Base-by-base conservation (phyloP, 2,888 invertebrate species). In the Netelia inedita region DNA sequence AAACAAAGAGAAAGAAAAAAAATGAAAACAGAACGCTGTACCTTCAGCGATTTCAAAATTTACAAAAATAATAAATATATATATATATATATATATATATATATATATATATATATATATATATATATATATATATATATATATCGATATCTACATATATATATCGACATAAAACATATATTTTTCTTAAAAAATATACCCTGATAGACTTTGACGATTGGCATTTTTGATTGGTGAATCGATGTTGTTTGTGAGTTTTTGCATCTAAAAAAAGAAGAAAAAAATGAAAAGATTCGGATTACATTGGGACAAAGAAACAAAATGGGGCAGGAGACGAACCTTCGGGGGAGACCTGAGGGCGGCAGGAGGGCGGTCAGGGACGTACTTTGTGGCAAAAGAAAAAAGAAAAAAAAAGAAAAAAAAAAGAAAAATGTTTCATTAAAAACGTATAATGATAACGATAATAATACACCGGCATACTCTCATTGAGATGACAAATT, bases 331-430 rank as follows among this genome's bases (percentile, higher is more conserved):
- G 92, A 92, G 91, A 86, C 88, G 92, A 90, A 89, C 86, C 87
- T 85, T 89, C 83, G 89, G 89, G 87, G 91, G 91, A 88, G 88
- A 92, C 92, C 92, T 92, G 92, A 88, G 89, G 89, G 91, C 92
- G 92, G 92, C 92, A 92, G 89, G 88, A 91, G 92, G 89, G 92
- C 91, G 92, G 91, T 92, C 92, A 92, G 91, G 91, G 91, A 90
- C 89, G 93, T 93, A 93, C 92, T 93, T 93, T 93, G 92, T 93
- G 92, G 92, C 91, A 92, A 91, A 88, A 91, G 90, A 90, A 87
- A 83, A 57, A 28, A 71, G 83, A 59, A 57, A 86, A 72, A 71
- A 75, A 73, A 19, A 43, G 59, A 61, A 11, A 59, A 61, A 55
- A 65, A 11, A 72, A 35, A 55, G 21, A 55, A 43, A 23, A 35